Conservation (phyloP, 2,113 vertebrate genomes). For the Scalopus aquaticus region DNA sequence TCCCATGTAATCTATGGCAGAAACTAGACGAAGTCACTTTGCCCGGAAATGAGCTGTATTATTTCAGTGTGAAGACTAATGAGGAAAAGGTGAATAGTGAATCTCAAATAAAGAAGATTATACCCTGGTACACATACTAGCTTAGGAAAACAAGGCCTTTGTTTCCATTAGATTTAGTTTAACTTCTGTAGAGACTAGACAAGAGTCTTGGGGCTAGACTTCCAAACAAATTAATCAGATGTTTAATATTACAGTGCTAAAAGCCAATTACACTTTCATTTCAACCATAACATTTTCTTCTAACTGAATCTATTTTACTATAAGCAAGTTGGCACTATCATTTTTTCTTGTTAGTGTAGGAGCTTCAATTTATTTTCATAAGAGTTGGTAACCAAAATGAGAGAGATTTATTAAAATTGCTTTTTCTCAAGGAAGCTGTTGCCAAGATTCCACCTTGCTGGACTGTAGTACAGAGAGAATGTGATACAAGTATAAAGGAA, state of each 20-base stretch:
- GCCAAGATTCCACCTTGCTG: background rate
- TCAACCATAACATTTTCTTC: background rate
- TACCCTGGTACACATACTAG: background rate
- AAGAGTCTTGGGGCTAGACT: background rate
- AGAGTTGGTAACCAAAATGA: background rate
- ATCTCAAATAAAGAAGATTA: background rate
- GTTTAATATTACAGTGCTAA: background rate
- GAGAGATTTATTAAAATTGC: background rate
- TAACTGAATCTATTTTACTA: background rate
- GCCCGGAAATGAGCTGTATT: background rate
- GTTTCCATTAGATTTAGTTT: background rate
- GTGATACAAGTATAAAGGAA: background rate
- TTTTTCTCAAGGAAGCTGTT: background rate
- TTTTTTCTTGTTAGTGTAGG: background rate
- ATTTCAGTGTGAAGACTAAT: background rate
- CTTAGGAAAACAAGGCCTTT: background rate
- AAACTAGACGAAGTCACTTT: background rate
- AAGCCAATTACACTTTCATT: background rate
- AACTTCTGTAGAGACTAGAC: background rate
- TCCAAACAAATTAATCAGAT: background rate
- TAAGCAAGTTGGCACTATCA: background rate
- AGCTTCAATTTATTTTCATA: background rate
- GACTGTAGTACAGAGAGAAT: background rate
- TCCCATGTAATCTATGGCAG: background rate
- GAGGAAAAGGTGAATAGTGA: background rate